Evolutionary conservation across 1,140 invertebrate genomes (phyloP), one percentile per base, ranked within the genome.

Genomic region (Cotesia glomerata): DNA sequence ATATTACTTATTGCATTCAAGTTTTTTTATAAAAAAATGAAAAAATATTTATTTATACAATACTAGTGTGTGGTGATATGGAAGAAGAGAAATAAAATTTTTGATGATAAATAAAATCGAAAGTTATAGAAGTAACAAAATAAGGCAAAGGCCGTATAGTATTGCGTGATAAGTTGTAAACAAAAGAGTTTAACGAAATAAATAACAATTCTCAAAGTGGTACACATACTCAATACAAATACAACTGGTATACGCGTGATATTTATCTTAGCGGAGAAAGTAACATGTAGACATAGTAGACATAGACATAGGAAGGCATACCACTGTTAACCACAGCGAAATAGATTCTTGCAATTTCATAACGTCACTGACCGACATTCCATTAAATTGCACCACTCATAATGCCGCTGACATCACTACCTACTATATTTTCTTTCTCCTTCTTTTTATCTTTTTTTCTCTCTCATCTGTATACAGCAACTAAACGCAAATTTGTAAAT

Each of bases 341-440:
- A 82, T 81, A 77, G 77, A 82, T 82, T 82, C 81, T 75, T 82
- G 74, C 71, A 79, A 77, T 82, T 82, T 82, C 81, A 82, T 82
- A 82, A 82, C 80, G 65, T 82, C 79, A 78, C 72, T 80, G 77
- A 79, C 80, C 80, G 80, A 83, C 80, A 83, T 83, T 80, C 81
- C 80, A 75, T 68, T 67, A 62, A 80, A 82, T 82, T 82, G 80
- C 81, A 82, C 80, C 81, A 81, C 79, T 77, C 80, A 81, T 81
- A 82, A 81, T 79, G 74, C 61, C 74, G 75, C 76, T 81, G 81
- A 82, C 79, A 78, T 82, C 81, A 82, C 72, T 73, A 64, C 26
- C 26, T 26, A 9, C 62, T 16, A 66, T 11, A 66, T 7, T 26
- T 1, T 26, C 2, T 1, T 26, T 26, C 2, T 26, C 18, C 2